phyloP scores from a whole-genome alignment of 1,140 invertebrate genomes.

The Drosophila santomea region DNA sequence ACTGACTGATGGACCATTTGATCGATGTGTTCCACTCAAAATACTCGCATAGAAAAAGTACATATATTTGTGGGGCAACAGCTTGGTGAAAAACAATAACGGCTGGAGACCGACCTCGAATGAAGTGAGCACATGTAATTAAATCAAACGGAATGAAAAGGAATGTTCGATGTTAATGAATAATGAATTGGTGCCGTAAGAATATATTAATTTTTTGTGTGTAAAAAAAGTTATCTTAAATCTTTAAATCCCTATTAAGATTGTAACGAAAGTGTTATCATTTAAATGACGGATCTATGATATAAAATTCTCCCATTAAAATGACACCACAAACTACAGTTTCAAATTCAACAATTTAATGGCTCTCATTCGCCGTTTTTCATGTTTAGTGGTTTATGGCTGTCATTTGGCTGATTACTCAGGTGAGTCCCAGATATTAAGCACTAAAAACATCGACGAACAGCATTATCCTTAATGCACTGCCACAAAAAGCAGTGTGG shows the following conservation, averaged over 20 bases:
- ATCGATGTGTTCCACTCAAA: slow-evolving; percentile 20
- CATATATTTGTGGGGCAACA: not conserved
- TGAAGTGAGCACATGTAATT: not conserved
- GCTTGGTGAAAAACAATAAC: slow-evolving; percentile 2
- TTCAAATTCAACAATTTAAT: not conserved
- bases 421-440: slow-evolving; percentile 8
- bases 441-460: slow-evolving; percentile 23
- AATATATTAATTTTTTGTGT: no score
- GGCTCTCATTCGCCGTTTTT: not conserved
- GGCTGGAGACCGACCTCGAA: not conserved
- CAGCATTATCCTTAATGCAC: slow-evolving; percentile 22
- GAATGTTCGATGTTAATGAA: not conserved
- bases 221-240: no score
- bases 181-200: not conserved
- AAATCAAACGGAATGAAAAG: not conserved
- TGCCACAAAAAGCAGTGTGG: not conserved
- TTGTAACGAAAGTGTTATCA: not conserved
- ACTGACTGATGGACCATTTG: slow-evolving; percentile 28
- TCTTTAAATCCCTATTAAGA: no score
- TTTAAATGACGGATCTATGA: not conserved
- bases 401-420: not conserved
- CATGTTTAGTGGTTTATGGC: slow-evolving; percentile 12
- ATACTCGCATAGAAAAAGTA: slow-evolving; percentile 1
- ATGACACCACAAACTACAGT: not conserved
- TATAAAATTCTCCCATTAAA: not conserved